Evolutionary conservation across 2,113 vertebrate genomes (phyloP).

Genomic region (Poecile atricapillus): DNA sequence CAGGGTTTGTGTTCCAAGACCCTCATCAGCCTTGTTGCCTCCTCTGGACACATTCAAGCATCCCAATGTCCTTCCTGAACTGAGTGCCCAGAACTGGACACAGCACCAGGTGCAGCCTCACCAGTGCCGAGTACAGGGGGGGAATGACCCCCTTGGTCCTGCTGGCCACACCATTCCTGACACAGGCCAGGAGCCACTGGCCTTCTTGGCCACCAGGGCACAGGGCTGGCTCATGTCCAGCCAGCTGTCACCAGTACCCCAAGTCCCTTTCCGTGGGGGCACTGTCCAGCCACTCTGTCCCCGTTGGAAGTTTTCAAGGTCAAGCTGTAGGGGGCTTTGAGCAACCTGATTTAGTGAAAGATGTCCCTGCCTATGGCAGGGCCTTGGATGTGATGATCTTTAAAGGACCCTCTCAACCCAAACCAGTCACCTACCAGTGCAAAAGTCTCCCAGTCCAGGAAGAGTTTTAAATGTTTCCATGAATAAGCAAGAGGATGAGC

Average conservation of each 20-base stretch:
- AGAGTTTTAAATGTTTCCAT: background rate
- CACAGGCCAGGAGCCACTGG: accelerated
- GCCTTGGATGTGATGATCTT: background rate
- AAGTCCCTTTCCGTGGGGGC: background rate
- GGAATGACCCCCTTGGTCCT: background rate
- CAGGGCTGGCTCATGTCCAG: background rate
- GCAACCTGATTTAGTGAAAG: background rate
- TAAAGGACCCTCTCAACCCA: background rate
- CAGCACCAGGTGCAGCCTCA: background rate
- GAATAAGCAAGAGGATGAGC: background rate
- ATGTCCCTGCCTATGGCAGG: background rate
- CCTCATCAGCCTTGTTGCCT: no score
- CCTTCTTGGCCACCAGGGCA: background rate
- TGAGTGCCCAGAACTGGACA: background rate
- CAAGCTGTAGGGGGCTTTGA: background rate
- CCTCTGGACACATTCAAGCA: accelerated
- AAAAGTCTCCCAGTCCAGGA: background rate
- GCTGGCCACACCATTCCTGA: background rate
- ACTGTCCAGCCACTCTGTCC: background rate
- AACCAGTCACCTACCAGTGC: background rate
- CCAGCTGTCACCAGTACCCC: accelerated
- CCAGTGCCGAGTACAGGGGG: accelerated
- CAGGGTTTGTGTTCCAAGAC: background rate
- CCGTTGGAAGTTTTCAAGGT: background rate
- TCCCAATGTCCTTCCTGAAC: accelerated